Evolutionary conservation across 1,140 invertebrate genomes (phyloP).

Genomic region (Dendroctonus valens): DNA sequence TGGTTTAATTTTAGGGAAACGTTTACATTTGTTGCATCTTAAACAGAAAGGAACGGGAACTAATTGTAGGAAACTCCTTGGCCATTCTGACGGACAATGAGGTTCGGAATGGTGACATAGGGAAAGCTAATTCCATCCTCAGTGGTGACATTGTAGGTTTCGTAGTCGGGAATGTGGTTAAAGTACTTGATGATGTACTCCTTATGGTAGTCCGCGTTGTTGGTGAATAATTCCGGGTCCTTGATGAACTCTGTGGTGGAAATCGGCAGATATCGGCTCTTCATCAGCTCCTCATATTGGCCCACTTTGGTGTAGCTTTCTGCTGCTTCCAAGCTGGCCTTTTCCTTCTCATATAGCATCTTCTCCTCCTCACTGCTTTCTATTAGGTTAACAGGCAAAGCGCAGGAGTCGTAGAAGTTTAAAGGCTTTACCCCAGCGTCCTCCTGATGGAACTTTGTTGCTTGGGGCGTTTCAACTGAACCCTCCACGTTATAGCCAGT

Average conservation of each 20-base stretch:
- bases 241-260: conserved; percentile 28
- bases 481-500: not conserved
- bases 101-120: conserved; percentile 29
- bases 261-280: conserved; percentile 30
- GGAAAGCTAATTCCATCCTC: conserved; percentile 34
- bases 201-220: conserved; percentile 33
- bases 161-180: conserved; percentile 34
- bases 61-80: conserved; percentile 1
- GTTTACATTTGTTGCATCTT: too few species aligned
- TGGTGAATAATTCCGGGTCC: conserved; percentile 33
- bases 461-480: too few species aligned
- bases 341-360: conserved; percentile 19
- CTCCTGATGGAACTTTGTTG: too few species aligned
- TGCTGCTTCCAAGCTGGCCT: conserved; percentile 16
- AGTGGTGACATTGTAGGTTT: conserved; percentile 29
- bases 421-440: not conserved
- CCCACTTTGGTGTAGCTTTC: conserved; percentile 17
- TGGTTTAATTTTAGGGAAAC: too few species aligned
- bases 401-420: not conserved
- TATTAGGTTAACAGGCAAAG: not conserved
- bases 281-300: not conserved
- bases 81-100: not conserved
- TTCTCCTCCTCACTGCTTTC: conserved; percentile 8
- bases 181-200: conserved; percentile 39
- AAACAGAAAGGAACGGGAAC: not conserved